Base-by-base conservation (phyloP, 2,113 vertebrate genomes). In the Morone saxatilis region DNA sequence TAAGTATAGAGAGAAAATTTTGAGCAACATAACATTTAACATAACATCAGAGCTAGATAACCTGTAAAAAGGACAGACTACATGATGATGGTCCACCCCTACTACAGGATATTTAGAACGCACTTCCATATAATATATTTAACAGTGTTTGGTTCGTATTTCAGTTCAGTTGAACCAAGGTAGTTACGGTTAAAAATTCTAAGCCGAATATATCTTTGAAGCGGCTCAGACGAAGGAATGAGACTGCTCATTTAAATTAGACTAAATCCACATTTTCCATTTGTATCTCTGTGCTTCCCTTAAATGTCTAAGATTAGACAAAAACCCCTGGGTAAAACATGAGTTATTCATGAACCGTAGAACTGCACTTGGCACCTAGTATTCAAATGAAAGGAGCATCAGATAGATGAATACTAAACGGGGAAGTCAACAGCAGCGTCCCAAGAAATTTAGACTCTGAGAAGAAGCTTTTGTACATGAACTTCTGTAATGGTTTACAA, bases 301-400 rank as follows among this genome's bases (percentile, higher is more conserved):
- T 90, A 89, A 90, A 85, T 85, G 61, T 86, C 87, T 91, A 86
- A 89, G 91, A 92, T 90, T 85, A 92, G 89, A 90, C 79, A 85
- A 86, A 91, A 81, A 53, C 82, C 93, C 91, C 47, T 51, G 77
- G 81, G 91, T 78, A 56, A 77, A 51, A 84, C 84, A 87, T 93
- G 85, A 90, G 48, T 94, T 92, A 95, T 95, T 93, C 91, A 93
- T 93, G 91, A 93, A 91, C 77, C 88, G 70, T 72, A 68, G 83
- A 91, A 90, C 89, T 92, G 80, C 84, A 84, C 79, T 91, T 90
- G 91, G 88, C 93, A 92, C 87, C 90, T 84, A 65, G 84, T 85
- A 76, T 91, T 91, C 70, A 89, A 89, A 89, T 88, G 81, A 93
- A 93, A 87, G 54, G 17, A 85, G 89, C 77, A 74, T 89, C 85